Evolutionary conservation across 2,888 invertebrate species (phyloP).

Genomic region (Dioctria linearis): DNA sequence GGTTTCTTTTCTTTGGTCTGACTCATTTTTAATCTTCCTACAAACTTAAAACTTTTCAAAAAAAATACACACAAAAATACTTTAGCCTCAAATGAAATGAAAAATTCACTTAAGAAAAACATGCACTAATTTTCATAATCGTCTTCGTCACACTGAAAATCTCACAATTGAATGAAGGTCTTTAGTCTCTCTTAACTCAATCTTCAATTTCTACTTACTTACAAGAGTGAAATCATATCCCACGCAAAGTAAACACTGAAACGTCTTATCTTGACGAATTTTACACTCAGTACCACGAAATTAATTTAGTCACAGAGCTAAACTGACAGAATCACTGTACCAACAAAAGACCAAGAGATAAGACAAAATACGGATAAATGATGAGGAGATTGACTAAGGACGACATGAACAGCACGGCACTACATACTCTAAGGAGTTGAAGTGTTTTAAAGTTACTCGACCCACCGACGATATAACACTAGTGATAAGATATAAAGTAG

Average conservation of each 20-base stretch:
- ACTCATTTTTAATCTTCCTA: background rate
- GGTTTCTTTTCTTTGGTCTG: conserved; percentile 24
- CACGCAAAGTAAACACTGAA: background rate
- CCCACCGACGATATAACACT: background rate
- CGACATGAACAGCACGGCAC: background rate
- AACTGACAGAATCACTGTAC: background rate
- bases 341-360: background rate
- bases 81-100: background rate
- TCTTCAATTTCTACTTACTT: background rate
- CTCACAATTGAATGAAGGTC: background rate
- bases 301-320: background rate
- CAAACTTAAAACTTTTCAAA: background rate
- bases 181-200: background rate
- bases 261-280: conserved; percentile 1
- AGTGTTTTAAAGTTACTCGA: background rate
- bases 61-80: background rate
- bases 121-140: conserved; percentile 19
- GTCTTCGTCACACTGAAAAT: background rate
- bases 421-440: background rate
- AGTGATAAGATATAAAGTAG: background rate
- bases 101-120: background rate
- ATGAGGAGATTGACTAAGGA: background rate
- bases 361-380: background rate
- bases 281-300: conserved; percentile 18
- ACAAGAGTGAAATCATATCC: background rate